Evolutionary conservation across 1,140 invertebrate genomes (phyloP), one percentile per base, ranked within the genome.

Genomic region (Spodoptera frugiperda): DNA sequence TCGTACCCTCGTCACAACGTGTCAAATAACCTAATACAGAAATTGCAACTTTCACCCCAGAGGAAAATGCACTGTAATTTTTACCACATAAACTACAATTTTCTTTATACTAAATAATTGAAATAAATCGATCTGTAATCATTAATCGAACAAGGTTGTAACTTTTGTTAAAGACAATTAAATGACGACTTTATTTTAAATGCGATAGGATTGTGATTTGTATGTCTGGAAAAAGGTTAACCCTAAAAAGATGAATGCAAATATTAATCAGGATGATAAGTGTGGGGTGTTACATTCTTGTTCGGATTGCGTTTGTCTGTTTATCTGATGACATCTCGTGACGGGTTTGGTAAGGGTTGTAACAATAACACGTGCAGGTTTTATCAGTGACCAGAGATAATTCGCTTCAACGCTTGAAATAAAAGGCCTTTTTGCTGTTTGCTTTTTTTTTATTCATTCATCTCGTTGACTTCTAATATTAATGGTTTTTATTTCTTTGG

Each of bases 201-300:
- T 3, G 15, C 0, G 10, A 73, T 76, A 59, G 46, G 33, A 44
- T 67, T 9, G 61, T 11, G 46, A 68, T 77, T 80, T 48, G 19
- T 63, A 59, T 80, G 59, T 15, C 8, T 25, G n/a, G 55, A n/a
- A 11, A 8, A 9, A 19, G 17, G n/a, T 78, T 83, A 81, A 82
- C 82, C 81, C 79, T 86, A 79, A 85, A 77, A 77, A 76, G 76
- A 84, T 80, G 81, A 63, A 82, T 84, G 75, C 79, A 80, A 82
- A 83, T 83, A 80, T 82, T 81, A 85, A 85, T 83, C 79, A 81
- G 80, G 53, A 71, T 65, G 82, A 87, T 84, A 83, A 85, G 82
- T 84, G 82, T 82, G 71, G 83, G 84, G 81, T 82, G 83, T 81
- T 79, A 81, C 76, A 65, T 61, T 82, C 63, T 82, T 80, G 78